Base-by-base conservation (phyloP, 1,140 invertebrate genomes). In the Chironomus striatipennis region DNA sequence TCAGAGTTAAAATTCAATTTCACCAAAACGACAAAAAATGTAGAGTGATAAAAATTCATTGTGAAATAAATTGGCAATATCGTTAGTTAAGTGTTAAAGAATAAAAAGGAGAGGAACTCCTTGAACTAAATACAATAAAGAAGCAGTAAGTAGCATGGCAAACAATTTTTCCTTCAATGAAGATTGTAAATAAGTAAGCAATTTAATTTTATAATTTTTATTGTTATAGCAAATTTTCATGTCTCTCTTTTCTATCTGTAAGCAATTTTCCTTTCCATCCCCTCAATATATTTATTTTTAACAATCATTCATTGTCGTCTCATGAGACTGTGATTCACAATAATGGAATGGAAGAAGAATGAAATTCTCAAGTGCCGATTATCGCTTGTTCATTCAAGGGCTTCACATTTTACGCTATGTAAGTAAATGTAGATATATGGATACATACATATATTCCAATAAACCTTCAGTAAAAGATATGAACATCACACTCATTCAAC, bases 381-480 rank as follows among this genome's bases (percentile, higher is more conserved):
- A 70, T 70, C 65, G 65, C 65, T 18, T 70, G 65, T 70, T 70
- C 65, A 70, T 21, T 70, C 65, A 17, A 70, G 65, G 9, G 65
- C 10, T 70, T 70, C 65, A 18, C 18, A 57, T 57, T 57, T 57
- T 57, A 57, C 47, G 47, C 8, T 57, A 57, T n/a, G 47, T n/a
- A 57, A 12, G 47, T n/a, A 57, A 12, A 57, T 57, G 47, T 57
- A 57, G 15, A 70, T 70, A 18, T 18, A 18, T 70, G n/a, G 17
- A 70, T 21, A 15, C 17, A 20, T 70, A 34, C 24, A 34, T 34
- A 34, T 34, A 34, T 34, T 34, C 24, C 24, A 34, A 34, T 21
- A 15, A 18, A 20, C 17, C 65, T 6, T 21, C 8, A 21, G 65
- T 70, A 2, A 17, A 6, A 18, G 65, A 70, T 20, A 70, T 70